phyloP scores from a whole-genome alignment of 2,888 invertebrate species.

The Apamea monoglypha region DNA sequence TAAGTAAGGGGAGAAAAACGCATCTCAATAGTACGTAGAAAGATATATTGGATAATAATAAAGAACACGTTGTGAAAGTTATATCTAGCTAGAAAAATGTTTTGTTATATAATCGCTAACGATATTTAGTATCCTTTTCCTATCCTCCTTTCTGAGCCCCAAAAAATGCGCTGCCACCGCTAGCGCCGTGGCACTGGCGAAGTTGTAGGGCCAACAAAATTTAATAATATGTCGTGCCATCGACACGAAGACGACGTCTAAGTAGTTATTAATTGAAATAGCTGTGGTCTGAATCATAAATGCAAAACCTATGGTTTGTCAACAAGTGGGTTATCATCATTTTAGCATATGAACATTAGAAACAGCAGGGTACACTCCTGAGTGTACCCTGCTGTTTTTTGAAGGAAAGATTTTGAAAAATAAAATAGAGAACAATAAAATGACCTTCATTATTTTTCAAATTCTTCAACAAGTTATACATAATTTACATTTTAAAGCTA shows the following conservation, averaged over 20 bases:
- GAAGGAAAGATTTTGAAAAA: no score
- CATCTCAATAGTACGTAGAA: background rate
- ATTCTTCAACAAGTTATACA: background rate
- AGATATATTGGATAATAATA: background rate
- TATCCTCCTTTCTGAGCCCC: background rate
- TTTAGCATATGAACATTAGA: background rate
- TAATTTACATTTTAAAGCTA: background rate
- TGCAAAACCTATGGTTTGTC: background rate
- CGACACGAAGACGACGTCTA: background rate
- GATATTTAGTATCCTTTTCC: background rate
- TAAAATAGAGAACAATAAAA: no score
- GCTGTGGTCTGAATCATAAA: conserved; percentile 9
- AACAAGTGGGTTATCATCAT: background rate
- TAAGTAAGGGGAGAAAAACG: background rate
- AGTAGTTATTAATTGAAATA: conserved; percentile 8
- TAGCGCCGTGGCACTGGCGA: background rate
- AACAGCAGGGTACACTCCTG: background rate
- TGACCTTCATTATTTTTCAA: no score
- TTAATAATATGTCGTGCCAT: background rate
- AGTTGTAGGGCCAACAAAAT: background rate
- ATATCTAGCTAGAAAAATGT: background rate
- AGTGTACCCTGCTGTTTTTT: no score
- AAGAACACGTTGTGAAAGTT: no score
- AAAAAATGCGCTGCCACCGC: background rate
- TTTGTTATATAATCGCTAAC: background rate